Evolutionary conservation across 2,888 invertebrate genomes (phyloP).

Genomic region (Orthosia gothica): DNA sequence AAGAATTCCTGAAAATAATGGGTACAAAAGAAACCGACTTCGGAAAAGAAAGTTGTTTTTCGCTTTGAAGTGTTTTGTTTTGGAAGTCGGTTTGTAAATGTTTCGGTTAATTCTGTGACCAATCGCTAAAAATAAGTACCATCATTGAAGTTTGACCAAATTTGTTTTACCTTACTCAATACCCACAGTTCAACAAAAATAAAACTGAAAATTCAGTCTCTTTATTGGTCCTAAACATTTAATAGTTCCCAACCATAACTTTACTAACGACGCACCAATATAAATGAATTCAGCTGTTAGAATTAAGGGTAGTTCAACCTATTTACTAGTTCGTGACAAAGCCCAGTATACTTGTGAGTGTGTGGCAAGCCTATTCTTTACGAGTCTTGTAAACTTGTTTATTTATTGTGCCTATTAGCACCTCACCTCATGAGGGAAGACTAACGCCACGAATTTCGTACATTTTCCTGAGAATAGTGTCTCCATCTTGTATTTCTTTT

Average conservation of each 20-base stretch:
- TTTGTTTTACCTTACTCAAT: too few species aligned
- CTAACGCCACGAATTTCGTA: conserved; percentile 3
- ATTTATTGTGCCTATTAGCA: conserved; percentile 63
- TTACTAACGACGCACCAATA: background rate
- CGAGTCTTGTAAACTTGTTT: conserved; percentile 54
- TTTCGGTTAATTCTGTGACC: too few species aligned
- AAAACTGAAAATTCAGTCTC: background rate
- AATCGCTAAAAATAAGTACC: too few species aligned
- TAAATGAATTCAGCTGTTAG: conserved; percentile 18
- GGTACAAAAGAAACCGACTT: too few species aligned
- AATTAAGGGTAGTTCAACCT: conserved; percentile 22
- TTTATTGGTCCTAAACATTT: background rate
- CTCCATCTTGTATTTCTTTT: background rate
- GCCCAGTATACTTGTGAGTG: conserved; percentile 22
- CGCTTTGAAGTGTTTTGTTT: too few species aligned
- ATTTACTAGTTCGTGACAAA: conserved; percentile 42
- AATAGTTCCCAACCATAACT: background rate
- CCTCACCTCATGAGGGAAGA: conserved; percentile 20
- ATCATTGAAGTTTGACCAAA: too few species aligned
- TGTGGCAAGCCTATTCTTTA: conserved; percentile 42
- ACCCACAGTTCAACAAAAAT: too few species aligned
- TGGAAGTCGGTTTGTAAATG: too few species aligned
- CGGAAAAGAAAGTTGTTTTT: too few species aligned
- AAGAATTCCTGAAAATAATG: too few species aligned
- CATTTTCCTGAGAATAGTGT: conserved; percentile 15